Evolutionary conservation across 1,140 invertebrate genomes (phyloP), one percentile per base, ranked within the genome.

Genomic region (Maconellicoccus hirsutus): DNA sequence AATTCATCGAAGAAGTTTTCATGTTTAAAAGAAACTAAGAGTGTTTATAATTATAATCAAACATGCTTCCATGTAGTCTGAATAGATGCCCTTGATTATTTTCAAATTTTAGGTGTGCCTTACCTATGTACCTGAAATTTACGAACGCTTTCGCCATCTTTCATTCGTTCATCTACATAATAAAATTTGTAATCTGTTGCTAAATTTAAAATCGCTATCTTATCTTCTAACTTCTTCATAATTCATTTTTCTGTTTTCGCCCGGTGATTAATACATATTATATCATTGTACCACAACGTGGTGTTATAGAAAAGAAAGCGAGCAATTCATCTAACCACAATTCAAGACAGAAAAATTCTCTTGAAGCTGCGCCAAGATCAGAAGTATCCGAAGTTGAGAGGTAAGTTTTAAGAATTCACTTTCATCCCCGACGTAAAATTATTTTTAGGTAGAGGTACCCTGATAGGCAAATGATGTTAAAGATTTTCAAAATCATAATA

Each of bases 121-220:
- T 25, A 4, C 4, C 3, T 23, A 22, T 10, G 21, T 66, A 19
- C 22, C 61, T 25, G 1, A 8, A 10, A 52, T 66, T 66, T 8
- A 8, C 10, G 21, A 23, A 66, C 16, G 22, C 61, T 66, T 16
- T 66, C 61, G 21, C 16, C 25, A 10, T 66, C 16, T 22, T 22
- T 66, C 22, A 6, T 25, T 6, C 21, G 61, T 25, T 66, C 22
- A 25, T 25, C 10, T 4, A 66, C 22, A 66, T 25, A 10, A 66
- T 66, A 66, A 66, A 66, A 66, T 66, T n/a, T 23, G 3, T 23
- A 66, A 66, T 66, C 25, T 22, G 16, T 8, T 25, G 1, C 61
- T 66, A 66, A 66, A 66, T 23, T 66, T 66, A 66, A 66, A 10
- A 23, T 26, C 1, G 16, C 61, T 66, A 66, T 66, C 61, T 66